Conservation (phyloP, 2,888 invertebrate species). For the Aporophyla nigra region DNA sequence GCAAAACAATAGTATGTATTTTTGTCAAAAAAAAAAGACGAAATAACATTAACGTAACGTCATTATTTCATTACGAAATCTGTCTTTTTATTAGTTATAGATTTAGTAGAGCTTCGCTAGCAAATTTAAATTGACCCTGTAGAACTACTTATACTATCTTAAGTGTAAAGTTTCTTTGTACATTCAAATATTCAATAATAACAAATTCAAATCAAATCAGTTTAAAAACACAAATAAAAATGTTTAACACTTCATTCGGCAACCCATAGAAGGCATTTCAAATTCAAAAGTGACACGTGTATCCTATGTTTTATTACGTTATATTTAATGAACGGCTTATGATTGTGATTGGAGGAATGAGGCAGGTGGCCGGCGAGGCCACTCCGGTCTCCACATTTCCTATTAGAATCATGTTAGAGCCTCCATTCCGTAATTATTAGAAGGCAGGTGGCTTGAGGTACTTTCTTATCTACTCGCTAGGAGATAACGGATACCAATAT, state of each 20-base stretch:
- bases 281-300: constrained; percentile 63
- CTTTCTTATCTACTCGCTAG: constrained; percentile 80
- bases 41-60: too few relatives aligned
- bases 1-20: too few relatives aligned
- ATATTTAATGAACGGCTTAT: constrained; percentile 64
- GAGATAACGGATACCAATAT: constrained; percentile 77
- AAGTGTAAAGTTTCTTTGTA: not conserved
- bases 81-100: too few relatives aligned
- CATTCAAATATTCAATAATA: not conserved
- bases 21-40: too few relatives aligned
- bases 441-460: constrained; percentile 85
- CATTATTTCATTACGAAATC: too few relatives aligned
- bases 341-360: constrained; percentile 65
- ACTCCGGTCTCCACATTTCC: constrained; percentile 80
- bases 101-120: too few relatives aligned
- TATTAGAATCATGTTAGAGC: constrained; percentile 87
- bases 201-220: constrained; percentile 31
- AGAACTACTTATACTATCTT: not conserved
- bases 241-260: constrained; percentile 25
- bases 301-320: constrained; percentile 62
- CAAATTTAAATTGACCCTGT: too few relatives aligned
- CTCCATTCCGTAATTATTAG: constrained; percentile 85
- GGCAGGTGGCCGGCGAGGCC: constrained; percentile 81
- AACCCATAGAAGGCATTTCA: constrained; percentile 46
- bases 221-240: constrained; percentile 33